Percentiles rank a stretch among this genome's conserved stretches.
Conservation (phyloP, 2,113 vertebrate genomes). For the Paracanthobrama guichenoti region DNA sequence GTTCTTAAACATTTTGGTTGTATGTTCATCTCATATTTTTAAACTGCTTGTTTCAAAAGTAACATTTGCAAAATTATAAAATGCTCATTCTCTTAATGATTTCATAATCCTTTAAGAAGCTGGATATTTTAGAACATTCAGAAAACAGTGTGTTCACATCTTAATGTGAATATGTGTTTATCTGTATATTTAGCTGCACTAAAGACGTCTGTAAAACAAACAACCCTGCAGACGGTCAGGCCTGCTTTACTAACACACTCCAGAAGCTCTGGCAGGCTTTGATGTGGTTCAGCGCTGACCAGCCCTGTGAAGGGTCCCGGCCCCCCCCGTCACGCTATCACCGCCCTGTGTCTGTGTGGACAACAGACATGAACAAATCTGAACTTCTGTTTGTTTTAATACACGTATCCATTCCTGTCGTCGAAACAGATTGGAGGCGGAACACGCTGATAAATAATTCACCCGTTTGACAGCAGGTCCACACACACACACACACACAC, state of each 20-base stretch:
- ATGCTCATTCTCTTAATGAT: too few relatives aligned
- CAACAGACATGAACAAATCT: slow-evolving; percentile 44
- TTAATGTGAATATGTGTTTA: not conserved
- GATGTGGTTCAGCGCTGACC: slow-evolving; percentile 29
- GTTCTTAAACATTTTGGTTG: not conserved
- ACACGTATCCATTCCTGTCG: slow-evolving; percentile 30
- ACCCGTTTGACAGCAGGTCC: slow-evolving; percentile 47
- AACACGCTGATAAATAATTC: slow-evolving; percentile 57
- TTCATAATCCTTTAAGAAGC: too few relatives aligned
- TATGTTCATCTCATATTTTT: not conserved
- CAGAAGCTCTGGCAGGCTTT: slow-evolving; percentile 12
- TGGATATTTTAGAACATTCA: too few relatives aligned
- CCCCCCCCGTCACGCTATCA: not conserved
- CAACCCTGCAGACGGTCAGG: not conserved
- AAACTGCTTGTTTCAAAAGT: not conserved
- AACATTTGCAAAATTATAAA: not conserved
- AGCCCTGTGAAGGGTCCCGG: not conserved
- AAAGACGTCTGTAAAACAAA: not conserved
- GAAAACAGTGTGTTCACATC: not conserved
- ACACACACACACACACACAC: slow-evolving; percentile 20
- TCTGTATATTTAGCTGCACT: not conserved
- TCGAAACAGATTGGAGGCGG: slow-evolving; percentile 54
- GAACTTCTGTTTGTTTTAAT: slow-evolving; percentile 53
- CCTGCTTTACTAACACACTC: not conserved
- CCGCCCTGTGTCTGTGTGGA: slow-evolving; percentile 7